Evolutionary conservation across 2,888 invertebrate genomes (phyloP), one percentile per base, ranked within the genome.

Genomic region (Tillus elongatus): DNA sequence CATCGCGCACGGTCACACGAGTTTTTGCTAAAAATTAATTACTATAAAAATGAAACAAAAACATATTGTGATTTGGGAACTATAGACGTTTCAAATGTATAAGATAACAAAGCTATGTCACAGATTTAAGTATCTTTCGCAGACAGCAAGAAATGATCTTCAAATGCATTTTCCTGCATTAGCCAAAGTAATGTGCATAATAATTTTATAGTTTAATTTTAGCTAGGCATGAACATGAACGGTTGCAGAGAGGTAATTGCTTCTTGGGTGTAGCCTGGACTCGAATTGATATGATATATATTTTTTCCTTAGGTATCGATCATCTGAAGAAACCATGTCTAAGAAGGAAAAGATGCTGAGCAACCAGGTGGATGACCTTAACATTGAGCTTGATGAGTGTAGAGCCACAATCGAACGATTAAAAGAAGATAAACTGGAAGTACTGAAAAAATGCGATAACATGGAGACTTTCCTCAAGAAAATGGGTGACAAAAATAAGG

Each of bases 281-380:
- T 45, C 43, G 56, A 47, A 62, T 56, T 64, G 63, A 63, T 57
- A 54, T 63, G 58, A 63, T 60, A 61, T 50, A 46, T 47, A 46
- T 54, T 44, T 49, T 52, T 51, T 57, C 54, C 60, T 50, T 58
- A 64, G 64, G 50, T 49, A 58, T 46, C 51, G 52, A 37, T 46
- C 43, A 8, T 41, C 55, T 12, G 49, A 57, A 37, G 51, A 49
- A 4, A 44, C 46, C 24, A 40, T 51, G 26, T 43, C 39, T 9
- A 43, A 49, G 12, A 36, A 36, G 30, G 49, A 52, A 37, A 47
- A 49, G 9, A 36, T 44, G 32, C 34, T 52, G 8, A 35, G 45
- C 10, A 35, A 32, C 3, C 30, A 38, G 3, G 45, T 54, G 11
- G 38, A 43, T 2, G 45, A 33, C 6, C 27, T 55, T 26, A 38